A percentile compares a stretch with the other conserved stretches of the same genome.
These are phyloP conservation scores for Drosophila malerkotliana DNA, from an alignment of 1,140 invertebrate genomes.

Conservation along the genomic window DNA sequence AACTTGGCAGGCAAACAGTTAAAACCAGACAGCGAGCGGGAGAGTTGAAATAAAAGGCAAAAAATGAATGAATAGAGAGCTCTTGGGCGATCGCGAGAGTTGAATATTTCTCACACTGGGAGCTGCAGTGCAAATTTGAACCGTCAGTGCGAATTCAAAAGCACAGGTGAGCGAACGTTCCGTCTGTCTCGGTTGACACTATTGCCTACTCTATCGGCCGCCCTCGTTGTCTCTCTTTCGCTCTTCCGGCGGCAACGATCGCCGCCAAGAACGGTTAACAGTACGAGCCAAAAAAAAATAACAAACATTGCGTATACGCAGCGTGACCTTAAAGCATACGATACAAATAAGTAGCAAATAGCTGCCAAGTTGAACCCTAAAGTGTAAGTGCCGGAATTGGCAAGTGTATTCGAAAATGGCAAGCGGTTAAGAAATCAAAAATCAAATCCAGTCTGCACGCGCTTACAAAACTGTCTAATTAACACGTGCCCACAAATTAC, in stretches of 20 bases:
- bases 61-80: slow-evolving; percentile 29
- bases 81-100: slow-evolving; percentile 19
- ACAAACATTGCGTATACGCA: slow-evolving; percentile 46
- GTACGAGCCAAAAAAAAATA: not conserved
- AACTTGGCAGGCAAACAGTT: slow-evolving; percentile 59
- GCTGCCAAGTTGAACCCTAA: not conserved
- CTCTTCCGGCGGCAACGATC: slow-evolving; percentile 20
- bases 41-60: slow-evolving; percentile 1
- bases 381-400: slow-evolving; percentile 54
- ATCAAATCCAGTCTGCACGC: slow-evolving; percentile 30
- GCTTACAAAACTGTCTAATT: slow-evolving; percentile 67
- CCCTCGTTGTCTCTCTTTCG: slow-evolving; percentile 1
- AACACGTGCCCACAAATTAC: slow-evolving; percentile 69
- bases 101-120: slow-evolving; percentile 38
- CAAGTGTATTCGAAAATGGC: slow-evolving; percentile 27
- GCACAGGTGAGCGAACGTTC: slow-evolving; percentile 74
- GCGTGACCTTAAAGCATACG: slow-evolving; percentile 26
- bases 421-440: slow-evolving; percentile 33
- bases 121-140: slow-evolving; percentile 57
- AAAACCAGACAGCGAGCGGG: slow-evolving; percentile 41
- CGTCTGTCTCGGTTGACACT: slow-evolving; percentile 13
- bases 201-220: slow-evolving; percentile 1
- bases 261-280: slow-evolving; percentile 24
- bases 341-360: not conserved
- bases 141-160: slow-evolving; percentile 74